A percentile compares a stretch with the other conserved stretches of the same genome.
Evolutionary conservation across 2,888 invertebrate species (phyloP).

Genomic region (Dione vanillae): DNA sequence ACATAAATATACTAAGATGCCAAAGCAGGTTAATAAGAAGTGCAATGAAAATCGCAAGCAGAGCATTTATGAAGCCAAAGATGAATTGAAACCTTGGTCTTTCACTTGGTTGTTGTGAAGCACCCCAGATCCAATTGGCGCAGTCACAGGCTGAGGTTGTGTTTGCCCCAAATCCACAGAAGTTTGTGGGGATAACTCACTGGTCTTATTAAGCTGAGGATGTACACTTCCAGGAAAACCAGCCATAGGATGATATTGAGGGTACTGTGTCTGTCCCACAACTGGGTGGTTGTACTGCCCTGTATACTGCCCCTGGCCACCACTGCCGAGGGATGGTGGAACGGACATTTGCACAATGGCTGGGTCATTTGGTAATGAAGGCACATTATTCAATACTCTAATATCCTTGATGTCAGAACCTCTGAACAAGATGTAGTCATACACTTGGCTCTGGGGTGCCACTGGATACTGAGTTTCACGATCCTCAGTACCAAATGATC

Average conservation of each 20-base stretch:
- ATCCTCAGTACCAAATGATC: constrained; percentile 99
- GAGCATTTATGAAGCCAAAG: constrained; percentile 72
- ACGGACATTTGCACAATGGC: constrained; percentile 97
- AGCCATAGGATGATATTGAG: constrained; percentile 80
- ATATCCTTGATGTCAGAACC: constrained; percentile 99
- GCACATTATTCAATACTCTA: constrained; percentile 95
- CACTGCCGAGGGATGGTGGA: constrained; percentile 87
- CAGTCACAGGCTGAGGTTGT: constrained; percentile 66
- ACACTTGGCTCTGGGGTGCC: constrained; percentile 98
- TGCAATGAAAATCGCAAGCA: constrained; percentile 74
- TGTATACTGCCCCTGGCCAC: constrained; percentile 85
- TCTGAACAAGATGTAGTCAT: constrained; percentile 99
- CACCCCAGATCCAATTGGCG: constrained; percentile 78
- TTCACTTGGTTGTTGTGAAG: constrained; percentile 81
- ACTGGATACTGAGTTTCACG: constrained; percentile 97
- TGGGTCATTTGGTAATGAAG: constrained; percentile 96
- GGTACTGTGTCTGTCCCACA: constrained; percentile 84
- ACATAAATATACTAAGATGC: constrained; percentile 19
- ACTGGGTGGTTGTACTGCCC: constrained; percentile 89
- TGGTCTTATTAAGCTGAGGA: constrained; percentile 77
- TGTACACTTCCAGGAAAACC: constrained; percentile 80
- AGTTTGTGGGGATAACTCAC: constrained; percentile 82
- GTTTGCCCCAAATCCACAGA: constrained; percentile 69
- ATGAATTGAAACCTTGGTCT: constrained; percentile 82
- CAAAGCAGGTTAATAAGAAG: constrained; percentile 31